Percentiles rank a stretch among this genome's conserved stretches.
Conservation (phyloP, 2,113 vertebrate genomes). For the Narcine bancroftii region DNA sequence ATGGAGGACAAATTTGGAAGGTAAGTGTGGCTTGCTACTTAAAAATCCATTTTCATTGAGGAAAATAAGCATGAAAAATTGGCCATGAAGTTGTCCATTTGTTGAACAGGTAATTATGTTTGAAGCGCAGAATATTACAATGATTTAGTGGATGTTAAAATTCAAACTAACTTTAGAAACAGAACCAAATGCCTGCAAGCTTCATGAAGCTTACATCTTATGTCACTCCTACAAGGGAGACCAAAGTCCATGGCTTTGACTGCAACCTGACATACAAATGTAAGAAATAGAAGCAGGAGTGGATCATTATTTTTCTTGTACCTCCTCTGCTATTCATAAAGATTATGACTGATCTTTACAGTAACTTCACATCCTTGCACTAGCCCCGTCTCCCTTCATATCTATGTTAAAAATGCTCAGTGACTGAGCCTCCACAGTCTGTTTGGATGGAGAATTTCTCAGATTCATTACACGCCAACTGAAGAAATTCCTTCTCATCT, state of each 20-base stretch:
- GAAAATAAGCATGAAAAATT: not conserved
- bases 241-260: not conserved
- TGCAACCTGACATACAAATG: not conserved
- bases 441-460: no score
- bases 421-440: no score
- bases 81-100: not conserved
- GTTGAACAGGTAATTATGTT: not conserved
- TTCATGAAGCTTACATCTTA: not conserved
- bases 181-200: not conserved
- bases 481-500: no score
- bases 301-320: no score
- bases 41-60: not conserved
- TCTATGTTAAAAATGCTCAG: no score
- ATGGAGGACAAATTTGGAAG: slow-evolving; percentile 63
- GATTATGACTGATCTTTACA: no score
- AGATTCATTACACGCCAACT: no score
- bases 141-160: not conserved
- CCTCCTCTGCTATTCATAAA: no score
- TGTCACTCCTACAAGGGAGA: not conserved
- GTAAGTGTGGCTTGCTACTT: slow-evolving; percentile 45
- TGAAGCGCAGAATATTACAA: not conserved
- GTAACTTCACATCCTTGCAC: no score
- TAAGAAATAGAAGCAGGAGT: no score
- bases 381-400: no score
- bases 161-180: not conserved